Evolutionary conservation across 2,888 invertebrate genomes (phyloP).

Genomic region (Mimachlamys varia): DNA sequence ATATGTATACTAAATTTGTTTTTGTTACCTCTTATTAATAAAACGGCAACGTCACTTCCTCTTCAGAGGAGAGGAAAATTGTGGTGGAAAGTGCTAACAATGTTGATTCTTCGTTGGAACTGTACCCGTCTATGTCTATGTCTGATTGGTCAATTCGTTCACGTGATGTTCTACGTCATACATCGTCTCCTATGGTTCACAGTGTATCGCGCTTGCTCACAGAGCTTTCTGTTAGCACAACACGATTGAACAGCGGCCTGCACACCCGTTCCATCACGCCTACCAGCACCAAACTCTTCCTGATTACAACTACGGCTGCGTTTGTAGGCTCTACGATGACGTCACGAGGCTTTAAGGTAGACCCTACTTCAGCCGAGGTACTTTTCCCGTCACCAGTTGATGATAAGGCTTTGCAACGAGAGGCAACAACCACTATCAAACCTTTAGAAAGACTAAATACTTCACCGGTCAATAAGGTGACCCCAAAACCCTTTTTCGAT

Average conservation of each 20-base stretch:
- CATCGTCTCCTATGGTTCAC: slow-evolving; percentile 10
- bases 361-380: not conserved
- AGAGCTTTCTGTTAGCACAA: slow-evolving; percentile 3
- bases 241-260: not conserved
- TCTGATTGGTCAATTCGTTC: slow-evolving; percentile 17
- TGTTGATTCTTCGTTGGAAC: not conserved
- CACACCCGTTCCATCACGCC: slow-evolving; percentile 1
- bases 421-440: not conserved
- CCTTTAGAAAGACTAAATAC: not conserved
- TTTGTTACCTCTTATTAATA: not conserved
- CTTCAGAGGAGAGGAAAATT: slow-evolving; percentile 15
- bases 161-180: slow-evolving; percentile 31
- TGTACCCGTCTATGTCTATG: slow-evolving; percentile 31
- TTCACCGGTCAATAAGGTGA: not conserved
- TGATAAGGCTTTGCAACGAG: not conserved
- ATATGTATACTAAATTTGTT: not conserved
- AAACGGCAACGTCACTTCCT: not conserved
- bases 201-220: not conserved
- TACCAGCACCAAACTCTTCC: not conserved
- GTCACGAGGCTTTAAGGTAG: not conserved
- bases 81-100: slow-evolving; percentile 33
- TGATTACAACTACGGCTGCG: slow-evolving; percentile 27
- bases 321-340: slow-evolving; percentile 17
- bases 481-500: slow-evolving; percentile 3
- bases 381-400: not conserved